Evolutionary conservation across 2,888 invertebrate genomes (phyloP).

Genomic region (Tetragonisca angustula): DNA sequence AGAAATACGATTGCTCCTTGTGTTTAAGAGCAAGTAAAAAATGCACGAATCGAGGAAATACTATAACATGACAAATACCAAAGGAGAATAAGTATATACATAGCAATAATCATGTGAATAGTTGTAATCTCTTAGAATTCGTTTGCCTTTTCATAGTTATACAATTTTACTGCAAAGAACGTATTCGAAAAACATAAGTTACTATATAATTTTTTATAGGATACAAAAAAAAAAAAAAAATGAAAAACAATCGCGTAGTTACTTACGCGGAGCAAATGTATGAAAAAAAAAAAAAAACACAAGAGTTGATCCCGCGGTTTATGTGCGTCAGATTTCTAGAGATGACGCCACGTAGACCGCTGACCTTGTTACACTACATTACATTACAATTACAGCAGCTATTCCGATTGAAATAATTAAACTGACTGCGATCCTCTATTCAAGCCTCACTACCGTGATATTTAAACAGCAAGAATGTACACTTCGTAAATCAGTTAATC

Average conservation of each 20-base stretch:
- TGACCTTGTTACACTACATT: slow-evolving; percentile 32
- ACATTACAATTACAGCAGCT: slow-evolving; percentile 8
- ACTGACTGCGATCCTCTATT: slow-evolving; percentile 5
- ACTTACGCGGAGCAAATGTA: neutral
- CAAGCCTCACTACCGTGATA: neutral
- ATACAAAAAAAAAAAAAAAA: neutral
- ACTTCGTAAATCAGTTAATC: slow-evolving; percentile 20
- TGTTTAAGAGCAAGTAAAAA: neutral
- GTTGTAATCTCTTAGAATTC: neutral
- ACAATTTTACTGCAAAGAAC: neutral
- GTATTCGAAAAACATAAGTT: neutral
- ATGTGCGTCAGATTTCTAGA: slow-evolving; percentile 31
- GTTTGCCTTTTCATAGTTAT: neutral
- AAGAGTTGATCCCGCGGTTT: slow-evolving; percentile 13
- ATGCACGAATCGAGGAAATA: neutral
- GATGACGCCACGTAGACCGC: slow-evolving; percentile 42
- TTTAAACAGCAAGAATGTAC: slow-evolving; percentile 11
- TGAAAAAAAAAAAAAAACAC: neutral
- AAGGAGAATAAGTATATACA: neutral
- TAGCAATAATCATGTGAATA: neutral
- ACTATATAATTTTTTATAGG: neutral
- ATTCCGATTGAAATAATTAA: slow-evolving; percentile 27
- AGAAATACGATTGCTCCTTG: neutral
- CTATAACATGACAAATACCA: neutral
- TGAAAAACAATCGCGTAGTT: no score